phyloP scores from a whole-genome alignment of 2,888 invertebrate species.

The Plutella xylostella region DNA sequence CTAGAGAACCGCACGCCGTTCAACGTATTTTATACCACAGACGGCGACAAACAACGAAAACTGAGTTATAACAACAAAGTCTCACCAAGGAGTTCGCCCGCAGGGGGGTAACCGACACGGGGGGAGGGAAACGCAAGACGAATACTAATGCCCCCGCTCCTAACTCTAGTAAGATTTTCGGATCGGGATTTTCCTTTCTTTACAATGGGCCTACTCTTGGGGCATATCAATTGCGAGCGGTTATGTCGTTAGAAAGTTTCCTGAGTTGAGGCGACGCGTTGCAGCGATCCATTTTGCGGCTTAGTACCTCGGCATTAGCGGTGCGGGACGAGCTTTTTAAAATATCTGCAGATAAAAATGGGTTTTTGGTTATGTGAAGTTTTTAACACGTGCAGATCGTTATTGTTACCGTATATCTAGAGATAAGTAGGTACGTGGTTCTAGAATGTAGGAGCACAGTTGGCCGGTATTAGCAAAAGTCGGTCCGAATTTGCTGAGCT shows the following conservation, averaged over 20 bases:
- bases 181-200: conserved; percentile 69
- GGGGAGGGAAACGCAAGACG: conserved; percentile 36
- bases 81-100: conserved; percentile 65
- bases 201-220: conserved; percentile 68
- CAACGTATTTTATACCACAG: too few relatives aligned
- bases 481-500: too few relatives aligned
- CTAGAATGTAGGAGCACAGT: too few relatives aligned
- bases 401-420: too few relatives aligned
- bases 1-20: too few relatives aligned
- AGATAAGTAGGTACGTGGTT: too few relatives aligned
- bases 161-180: conserved; percentile 67
- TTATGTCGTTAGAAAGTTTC: conserved; percentile 70
- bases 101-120: conserved; percentile 49
- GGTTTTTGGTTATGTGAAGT: too few relatives aligned
- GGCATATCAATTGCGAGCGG: conserved; percentile 71
- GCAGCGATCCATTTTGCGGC: conserved; percentile 53
- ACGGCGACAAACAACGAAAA: conserved; percentile 63
- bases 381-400: too few relatives aligned
- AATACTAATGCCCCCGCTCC: conserved; percentile 61
- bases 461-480: too few relatives aligned
- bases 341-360: too few relatives aligned
- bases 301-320: too few relatives aligned
- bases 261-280: conserved; percentile 33
- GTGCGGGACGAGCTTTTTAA: too few relatives aligned
- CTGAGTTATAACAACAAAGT: conserved; percentile 70